A percentile compares a stretch with the other conserved stretches of the same genome.
Conservation (phyloP, 1,140 invertebrate species). For the Hyphantria cunea region DNA sequence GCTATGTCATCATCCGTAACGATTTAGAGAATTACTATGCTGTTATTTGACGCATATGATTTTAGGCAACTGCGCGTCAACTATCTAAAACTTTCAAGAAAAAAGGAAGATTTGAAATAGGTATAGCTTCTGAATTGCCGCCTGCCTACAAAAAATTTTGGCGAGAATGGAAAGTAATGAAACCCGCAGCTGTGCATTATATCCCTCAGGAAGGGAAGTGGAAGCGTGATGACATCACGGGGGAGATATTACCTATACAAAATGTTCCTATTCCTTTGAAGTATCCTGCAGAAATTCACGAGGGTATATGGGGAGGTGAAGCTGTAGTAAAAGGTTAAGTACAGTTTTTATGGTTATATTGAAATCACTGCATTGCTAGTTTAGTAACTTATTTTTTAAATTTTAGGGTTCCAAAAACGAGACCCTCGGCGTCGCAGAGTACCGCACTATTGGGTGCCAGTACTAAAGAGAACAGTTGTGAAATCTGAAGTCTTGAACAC, state of each 20-base stretch:
- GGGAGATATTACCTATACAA: conserved; percentile 87
- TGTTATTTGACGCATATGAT: conserved; percentile 30
- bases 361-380: not conserved
- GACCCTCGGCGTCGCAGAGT: conserved; percentile 83
- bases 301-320: conserved; percentile 98
- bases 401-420: conserved; percentile 89
- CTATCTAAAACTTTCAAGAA: conserved; percentile 73
- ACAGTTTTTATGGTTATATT: conserved; percentile 18
- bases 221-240: conserved; percentile 87
- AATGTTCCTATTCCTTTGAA: conserved; percentile 90
- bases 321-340: conserved; percentile 88
- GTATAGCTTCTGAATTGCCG: conserved; percentile 87
- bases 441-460: conserved; percentile 94
- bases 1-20: conserved; percentile 50
- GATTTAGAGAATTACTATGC: conserved; percentile 40
- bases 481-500: conserved; percentile 97
- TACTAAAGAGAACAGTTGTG: conserved; percentile 89
- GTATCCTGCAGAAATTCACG: conserved; percentile 90
- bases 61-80: conserved; percentile 68
- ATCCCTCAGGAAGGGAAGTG: conserved; percentile 89
- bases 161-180: conserved; percentile 89
- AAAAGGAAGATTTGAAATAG: conserved; percentile 82
- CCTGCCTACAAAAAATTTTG: conserved; percentile 94
- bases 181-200: conserved; percentile 93
- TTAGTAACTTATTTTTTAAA: not conserved